A percentile compares a stretch with the other conserved stretches of the same genome.
Conservation (phyloP, 1,140 invertebrate genomes). For the Procambarus clarkii region DNA sequence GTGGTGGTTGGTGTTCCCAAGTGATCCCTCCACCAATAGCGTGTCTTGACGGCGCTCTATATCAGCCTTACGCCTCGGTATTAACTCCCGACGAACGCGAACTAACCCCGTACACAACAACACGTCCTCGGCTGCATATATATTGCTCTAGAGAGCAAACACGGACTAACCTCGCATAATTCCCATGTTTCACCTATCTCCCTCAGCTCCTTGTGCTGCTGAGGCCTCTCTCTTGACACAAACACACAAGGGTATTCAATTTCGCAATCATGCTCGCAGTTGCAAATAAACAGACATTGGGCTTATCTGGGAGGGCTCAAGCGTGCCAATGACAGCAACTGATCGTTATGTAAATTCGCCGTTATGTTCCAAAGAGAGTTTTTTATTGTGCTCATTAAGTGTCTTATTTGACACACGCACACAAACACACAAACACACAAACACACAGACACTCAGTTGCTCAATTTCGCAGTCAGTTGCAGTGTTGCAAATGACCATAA, state of each 20-base stretch:
- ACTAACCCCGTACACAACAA: neutral
- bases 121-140: neutral
- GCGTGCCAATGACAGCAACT: too few species aligned
- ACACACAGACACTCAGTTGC: conserved; percentile 3
- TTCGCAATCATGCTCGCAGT: neutral
- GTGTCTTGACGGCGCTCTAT: neutral
- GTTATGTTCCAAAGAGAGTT: too few species aligned
- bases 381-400: too few species aligned
- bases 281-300: neutral
- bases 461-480: neutral
- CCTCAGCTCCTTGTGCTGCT: neutral
- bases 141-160: neutral
- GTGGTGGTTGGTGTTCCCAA: too few species aligned
- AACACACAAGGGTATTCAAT: neutral
- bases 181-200: neutral
- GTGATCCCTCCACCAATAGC: neutral
- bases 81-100: neutral
- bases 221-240: neutral
- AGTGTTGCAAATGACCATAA: neutral
- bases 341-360: too few species aligned
- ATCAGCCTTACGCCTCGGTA: neutral
- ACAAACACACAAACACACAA: conserved; percentile 14
- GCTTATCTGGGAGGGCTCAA: too few species aligned
- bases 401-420: neutral
- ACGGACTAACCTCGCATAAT: neutral